These are phyloP conservation scores for Epinotia demarniana DNA, from an alignment of 2,888 invertebrate genomes.

Conservation along the genomic window DNA sequence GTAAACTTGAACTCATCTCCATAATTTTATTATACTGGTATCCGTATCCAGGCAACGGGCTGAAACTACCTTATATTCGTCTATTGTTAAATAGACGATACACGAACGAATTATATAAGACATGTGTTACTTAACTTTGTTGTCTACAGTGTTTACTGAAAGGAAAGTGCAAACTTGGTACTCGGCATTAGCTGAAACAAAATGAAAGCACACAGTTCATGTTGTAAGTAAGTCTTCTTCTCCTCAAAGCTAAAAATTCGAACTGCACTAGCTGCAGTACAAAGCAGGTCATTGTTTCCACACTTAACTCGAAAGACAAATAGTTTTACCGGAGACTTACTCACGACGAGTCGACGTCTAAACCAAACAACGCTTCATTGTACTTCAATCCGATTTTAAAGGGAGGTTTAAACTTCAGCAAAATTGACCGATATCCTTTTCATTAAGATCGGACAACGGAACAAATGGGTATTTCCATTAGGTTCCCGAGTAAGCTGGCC, in stretches of 20 bases:
- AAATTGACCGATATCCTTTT: slow-evolving; percentile 54
- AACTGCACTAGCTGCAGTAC: slow-evolving; percentile 17
- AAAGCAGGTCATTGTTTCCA: slow-evolving; percentile 35
- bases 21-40: too few species aligned
- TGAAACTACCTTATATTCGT: neutral
- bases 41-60: neutral
- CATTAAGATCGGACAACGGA: slow-evolving; percentile 55
- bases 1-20: too few species aligned
- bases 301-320: slow-evolving; percentile 35
- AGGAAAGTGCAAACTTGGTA: slow-evolving; percentile 6
- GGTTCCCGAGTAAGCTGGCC: slow-evolving; percentile 47
- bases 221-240: neutral
- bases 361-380: slow-evolving; percentile 30
- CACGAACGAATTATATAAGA: too few species aligned
- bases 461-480: slow-evolving; percentile 59
- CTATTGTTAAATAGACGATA: too few species aligned
- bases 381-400: slow-evolving; percentile 48
- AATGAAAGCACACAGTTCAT: neutral
- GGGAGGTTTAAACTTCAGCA: slow-evolving; percentile 50
- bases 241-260: slow-evolving; percentile 16
- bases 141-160: neutral
- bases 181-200: slow-evolving; percentile 13
- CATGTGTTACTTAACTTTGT: neutral
- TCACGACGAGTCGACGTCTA: slow-evolving; percentile 24
- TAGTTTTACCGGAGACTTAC: slow-evolving; percentile 39